Evolutionary conservation across 1,140 invertebrate genomes (phyloP), one percentile per base, ranked within the genome.

Genomic region (Ceratoteleas bidentatus): DNA sequence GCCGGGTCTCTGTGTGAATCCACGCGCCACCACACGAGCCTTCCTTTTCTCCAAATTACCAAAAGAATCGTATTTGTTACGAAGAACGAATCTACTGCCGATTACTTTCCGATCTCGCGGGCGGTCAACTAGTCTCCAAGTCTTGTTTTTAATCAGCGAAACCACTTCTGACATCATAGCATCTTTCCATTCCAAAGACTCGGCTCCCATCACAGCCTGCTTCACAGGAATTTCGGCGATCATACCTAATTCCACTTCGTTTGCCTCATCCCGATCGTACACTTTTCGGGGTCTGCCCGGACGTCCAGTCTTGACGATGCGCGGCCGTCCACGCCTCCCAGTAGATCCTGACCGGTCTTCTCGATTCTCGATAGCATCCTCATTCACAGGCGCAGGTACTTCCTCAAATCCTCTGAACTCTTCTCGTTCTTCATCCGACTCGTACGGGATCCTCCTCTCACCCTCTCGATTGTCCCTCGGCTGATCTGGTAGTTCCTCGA

Each of bases 51-150:
- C 43, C 13, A 45, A 6, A 6, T 45, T 11, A 2, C 43, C 43
- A 45, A 45, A 0, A n/a, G 43, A 45, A 13, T 45, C 13, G 43
- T 45, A n/a, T 6, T 45, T 45, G n/a, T 45, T 45, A 6, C 43
- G 43, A 45, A 45, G 43, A 45, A n/a, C 43, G 11, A 56, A 56
- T 56, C 53, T 56, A n/a, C 53, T 56, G 11, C 53, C 53, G 8
- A 56, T 56, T 4, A 15, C 15, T 4, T 32, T 33, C n/a, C 38
- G 11, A 8, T 38, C 15, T 14, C 10, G 10, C 6, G 53, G 53
- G 6, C 53, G 11, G 3, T 13, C n/a, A 7, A 56, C 53, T 7
- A 56, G 3, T 10, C 13, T 5, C 53, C 53, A 56, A 14, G 53
- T 56, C n/a, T 56, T 9, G 11, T 56, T 56, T 38, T n/a, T 9